phyloP scores from a whole-genome alignment of 1,140 invertebrate species.

The Cydia fagiglandana region DNA sequence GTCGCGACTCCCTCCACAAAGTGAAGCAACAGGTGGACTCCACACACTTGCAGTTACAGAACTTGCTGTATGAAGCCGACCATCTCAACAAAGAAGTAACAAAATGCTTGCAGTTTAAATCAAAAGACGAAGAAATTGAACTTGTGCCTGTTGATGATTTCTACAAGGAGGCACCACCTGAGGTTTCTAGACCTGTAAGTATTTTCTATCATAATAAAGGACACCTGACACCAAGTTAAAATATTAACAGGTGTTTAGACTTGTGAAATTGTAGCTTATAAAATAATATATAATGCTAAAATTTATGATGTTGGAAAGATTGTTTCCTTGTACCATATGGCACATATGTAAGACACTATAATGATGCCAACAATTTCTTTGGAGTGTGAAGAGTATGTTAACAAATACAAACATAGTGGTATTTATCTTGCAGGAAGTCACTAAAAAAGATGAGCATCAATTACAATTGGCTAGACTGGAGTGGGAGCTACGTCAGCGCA shows the following conservation, averaged over 20 bases:
- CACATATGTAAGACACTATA: too few relatives aligned
- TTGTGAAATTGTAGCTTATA: too few relatives aligned
- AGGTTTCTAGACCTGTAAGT: constrained; percentile 84
- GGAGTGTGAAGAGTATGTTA: not conserved
- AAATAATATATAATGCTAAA: too few relatives aligned
- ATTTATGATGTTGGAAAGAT: too few relatives aligned
- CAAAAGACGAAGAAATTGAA: constrained; percentile 96
- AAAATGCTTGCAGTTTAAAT: constrained; percentile 96
- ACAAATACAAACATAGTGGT: constrained; percentile 22
- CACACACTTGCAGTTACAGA: constrained; percentile 94
- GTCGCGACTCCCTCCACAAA: constrained; percentile 87
- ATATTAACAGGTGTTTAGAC: too few relatives aligned
- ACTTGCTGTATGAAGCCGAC: constrained; percentile 96
- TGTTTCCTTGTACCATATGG: too few relatives aligned
- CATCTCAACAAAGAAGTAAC: constrained; percentile 96
- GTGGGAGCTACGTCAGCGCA: constrained; percentile 95
- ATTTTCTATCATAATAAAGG: not conserved
- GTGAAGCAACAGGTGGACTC: constrained; percentile 94
- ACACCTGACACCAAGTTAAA: too few relatives aligned
- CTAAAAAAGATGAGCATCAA: constrained; percentile 87
- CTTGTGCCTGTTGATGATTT: constrained; percentile 92
- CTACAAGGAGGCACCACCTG: constrained; percentile 88
- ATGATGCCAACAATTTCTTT: too few relatives aligned
- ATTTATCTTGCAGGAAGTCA: constrained; percentile 80
- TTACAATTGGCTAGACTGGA: constrained; percentile 91